Evolutionary conservation across 2,797 vertebrate genomes (phyloP), one percentile per base, ranked within the genome.

Genomic region (Xerus rutilus): DNA sequence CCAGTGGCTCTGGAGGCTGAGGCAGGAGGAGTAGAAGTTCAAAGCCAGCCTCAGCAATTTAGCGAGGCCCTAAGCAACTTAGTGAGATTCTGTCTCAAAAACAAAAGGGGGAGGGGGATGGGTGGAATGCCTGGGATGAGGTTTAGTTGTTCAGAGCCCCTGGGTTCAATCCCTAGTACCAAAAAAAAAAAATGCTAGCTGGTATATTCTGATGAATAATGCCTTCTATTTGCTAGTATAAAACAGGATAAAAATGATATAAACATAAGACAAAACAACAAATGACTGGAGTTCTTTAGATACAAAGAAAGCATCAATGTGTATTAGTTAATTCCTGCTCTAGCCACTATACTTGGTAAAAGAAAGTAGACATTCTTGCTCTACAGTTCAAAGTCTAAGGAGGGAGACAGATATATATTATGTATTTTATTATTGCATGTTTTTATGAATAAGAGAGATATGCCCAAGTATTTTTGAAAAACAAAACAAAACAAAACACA

Each of bases 201-300:
- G 39, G 67, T 64, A 25, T 14, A 21, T 23, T 47, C 59, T 1
- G 7, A 30, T 47, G 18, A 91, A 65, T 74, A 52, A 70, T 59
- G 6, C n/a, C 67, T 70, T 72, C 52, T 57, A 73, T 81, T 76
- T 89, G 28, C 69, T 79, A 49, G 13, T 54, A 85, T 69, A 69
- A 96, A 96, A 49, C 15, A 32, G 70, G n/a, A 10, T 86, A 28
- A 57, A 25, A 93, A 79, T 52, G 28, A 59, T 79, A 35, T 49
- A 69, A 67, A 59, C 11, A 25, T 12, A 25, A 45, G 20, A 18
- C 17, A 94, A 59, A 91, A 86, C 17, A 52, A 65, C 64, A 52
- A 84, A 83, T 35, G 32, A 86, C 8, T 39, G 30, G 21, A 70
- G 32, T 95, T 95, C 64, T 95, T 89, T 30, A 59, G 21, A 73